Evolutionary conservation across 2,797 vertebrate species (phyloP), one percentile per base, ranked within the genome.

Genomic region (Sebastes vulpes): DNA sequence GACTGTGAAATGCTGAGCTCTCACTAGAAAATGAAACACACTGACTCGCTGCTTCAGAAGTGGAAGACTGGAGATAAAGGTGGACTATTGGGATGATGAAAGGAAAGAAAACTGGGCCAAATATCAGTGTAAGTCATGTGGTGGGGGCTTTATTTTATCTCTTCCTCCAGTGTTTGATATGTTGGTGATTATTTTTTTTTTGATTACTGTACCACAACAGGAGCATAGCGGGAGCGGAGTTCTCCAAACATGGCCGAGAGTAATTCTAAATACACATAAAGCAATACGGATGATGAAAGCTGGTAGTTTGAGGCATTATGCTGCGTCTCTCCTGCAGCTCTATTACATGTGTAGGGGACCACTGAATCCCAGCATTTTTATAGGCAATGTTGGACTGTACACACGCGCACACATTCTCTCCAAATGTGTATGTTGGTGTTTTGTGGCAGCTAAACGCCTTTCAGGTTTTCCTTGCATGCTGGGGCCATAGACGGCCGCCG

Each of bases 381-480:
- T 84, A 79, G 73, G 77, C 66, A 72, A 86, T 85, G 90, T 85
- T 89, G 87, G 88, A 93, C 82, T 81, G 72, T 77, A 84, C 74
- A 75, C 81, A 80, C 42, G 42, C 70, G 59, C 65, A 73, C 81
- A 75, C 71, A 26, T 76, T 46, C 70, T 75, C 70, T 74, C 50
- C 65, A 66, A 32, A 79, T 74, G 58, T 80, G 88, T 84, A 88
- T 81, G 85, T 70, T 68, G 76, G 73, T 91, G 82, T 92, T 92
- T 90, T 92, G 91, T 90, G 94, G 94, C 93, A 94, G 92, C 95
- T 96, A 94, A 90, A 89, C 65, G 60, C 87, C 89, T 77, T 93
- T 94, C 93, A 94, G 94, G 94, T 93, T 93, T 87, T 92, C 82
- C 81, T 83, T 77, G 93, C 93, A 91, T 94, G 94, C 92, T 90